Evolutionary conservation across 2,113 vertebrate species (phyloP), one percentile per base, ranked within the genome.

Genomic region (Chlamydotis undulata): DNA sequence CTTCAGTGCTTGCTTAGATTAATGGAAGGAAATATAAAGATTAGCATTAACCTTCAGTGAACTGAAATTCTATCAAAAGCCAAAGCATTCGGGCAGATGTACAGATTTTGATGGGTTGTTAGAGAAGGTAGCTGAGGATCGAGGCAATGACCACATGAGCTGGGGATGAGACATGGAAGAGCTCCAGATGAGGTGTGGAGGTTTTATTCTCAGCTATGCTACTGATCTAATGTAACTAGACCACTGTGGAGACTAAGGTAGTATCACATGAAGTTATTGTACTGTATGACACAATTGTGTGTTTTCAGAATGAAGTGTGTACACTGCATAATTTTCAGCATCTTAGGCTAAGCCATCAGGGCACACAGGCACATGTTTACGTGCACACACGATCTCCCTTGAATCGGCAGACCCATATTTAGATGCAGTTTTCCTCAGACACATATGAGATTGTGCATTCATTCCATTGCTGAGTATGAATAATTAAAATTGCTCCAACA

Each of bases 341-440:
- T 35, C 13, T 76, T 53, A 19, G 26, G 14, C 47, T 37, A 19
- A 87, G 25, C 31, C 23, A 16, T 7, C 31, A 52, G 75, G 45
- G n/a, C 50, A 39, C 12, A 29, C 12, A 35, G 10, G 9, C 2
- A 0, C 7, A 8, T 61, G n/a, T 81, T 33, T 37, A 67, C 74
- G 33, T 53, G 19, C 25, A 25, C 23, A 49, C 5, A 4, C 1
- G 1, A 21, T 79, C 64, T 75, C 23, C n/a, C n/a, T 10, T 2
- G 3, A 83, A 47, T 43, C 60, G 81, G 10, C 55, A 74, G 45
- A 39, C 37, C 67, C 6, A 2, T 55, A 35, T 70, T 67, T 75
- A 78, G 60, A 3, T 0, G 0, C 28, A n/a, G 41, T 49, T 87
- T 73, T 74, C 18, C 19, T 78, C 19, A 37, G 37, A 14, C n/a